Evolutionary conservation across 2,797 vertebrate genomes (phyloP).

Genomic region (Pygocentrus nattereri): DNA sequence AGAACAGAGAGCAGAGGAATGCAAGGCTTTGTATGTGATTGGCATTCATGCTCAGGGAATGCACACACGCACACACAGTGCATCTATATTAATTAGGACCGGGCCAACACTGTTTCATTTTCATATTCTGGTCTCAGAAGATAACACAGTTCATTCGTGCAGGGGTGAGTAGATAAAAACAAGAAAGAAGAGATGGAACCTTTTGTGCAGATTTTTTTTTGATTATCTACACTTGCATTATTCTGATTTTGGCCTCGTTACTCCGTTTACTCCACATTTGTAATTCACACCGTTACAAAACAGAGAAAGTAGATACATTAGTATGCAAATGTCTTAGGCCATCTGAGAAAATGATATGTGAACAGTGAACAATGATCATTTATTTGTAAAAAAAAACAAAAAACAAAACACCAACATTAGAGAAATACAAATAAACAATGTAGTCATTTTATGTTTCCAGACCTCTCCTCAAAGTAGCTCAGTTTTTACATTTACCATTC

Average conservation of each 20-base stretch:
- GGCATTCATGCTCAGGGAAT: constrained; percentile 28
- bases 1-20: constrained; percentile 54
- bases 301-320: background rate
- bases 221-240: background rate
- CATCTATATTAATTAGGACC: constrained; percentile 51
- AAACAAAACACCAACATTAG: too few species aligned
- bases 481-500: too few species aligned
- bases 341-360: too few species aligned
- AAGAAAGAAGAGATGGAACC: background rate
- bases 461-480: too few species aligned
- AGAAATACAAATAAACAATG: too few species aligned
- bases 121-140: constrained; percentile 12
- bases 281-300: background rate
- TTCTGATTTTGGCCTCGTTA: background rate
- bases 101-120: constrained; percentile 19
- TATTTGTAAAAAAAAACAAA: too few species aligned
- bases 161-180: constrained; percentile 13
- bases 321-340: too few species aligned
- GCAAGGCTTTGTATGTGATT: constrained; percentile 42
- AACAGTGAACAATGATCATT: too few species aligned
- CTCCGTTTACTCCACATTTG: background rate
- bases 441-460: too few species aligned
- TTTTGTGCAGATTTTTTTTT: background rate
- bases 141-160: constrained; percentile 6
- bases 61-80: constrained; percentile 30